These are phyloP conservation scores for Patella pellucida DNA, from an alignment of 2,888 invertebrate genomes.

Conservation along the genomic window DNA sequence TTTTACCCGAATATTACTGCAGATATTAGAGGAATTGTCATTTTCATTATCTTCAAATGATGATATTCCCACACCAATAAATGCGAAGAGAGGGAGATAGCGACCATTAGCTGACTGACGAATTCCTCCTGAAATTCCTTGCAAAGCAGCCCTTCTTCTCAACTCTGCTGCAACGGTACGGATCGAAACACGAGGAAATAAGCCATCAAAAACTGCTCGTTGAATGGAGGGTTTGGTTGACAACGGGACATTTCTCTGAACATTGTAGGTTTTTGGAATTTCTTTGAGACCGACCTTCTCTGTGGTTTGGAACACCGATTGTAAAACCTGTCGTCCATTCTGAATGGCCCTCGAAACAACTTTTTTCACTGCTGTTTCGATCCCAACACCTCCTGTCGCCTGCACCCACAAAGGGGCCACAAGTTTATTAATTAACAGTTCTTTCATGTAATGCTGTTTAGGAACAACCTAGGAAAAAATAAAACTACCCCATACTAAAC, in stretches of 20 bases:
- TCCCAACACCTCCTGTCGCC: slow-evolving; percentile 21
- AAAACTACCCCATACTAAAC: background rate
- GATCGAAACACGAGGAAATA: slow-evolving; percentile 36
- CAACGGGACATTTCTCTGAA: background rate
- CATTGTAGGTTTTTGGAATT: slow-evolving; percentile 13
- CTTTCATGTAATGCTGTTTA: slow-evolving; percentile 13
- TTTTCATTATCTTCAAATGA: slow-evolving; percentile 27
- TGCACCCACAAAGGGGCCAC: slow-evolving; percentile 33
- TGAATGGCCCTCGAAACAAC: slow-evolving; percentile 17
- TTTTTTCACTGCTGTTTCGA: slow-evolving; percentile 5
- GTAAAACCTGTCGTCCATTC: slow-evolving; percentile 23
- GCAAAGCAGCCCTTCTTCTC: slow-evolving; percentile 43
- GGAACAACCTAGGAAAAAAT: background rate
- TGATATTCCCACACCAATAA: slow-evolving; percentile 46
- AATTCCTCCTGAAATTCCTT: slow-evolving; percentile 25
- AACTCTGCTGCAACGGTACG: slow-evolving; percentile 42
- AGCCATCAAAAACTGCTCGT: slow-evolving; percentile 18
- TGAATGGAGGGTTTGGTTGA: slow-evolving; percentile 3
- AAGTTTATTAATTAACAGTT: slow-evolving; percentile 15
- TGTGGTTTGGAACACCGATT: slow-evolving; percentile 21
- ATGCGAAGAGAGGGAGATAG: slow-evolving; percentile 42
- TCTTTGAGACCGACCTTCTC: slow-evolving; percentile 6
- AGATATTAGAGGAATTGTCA: slow-evolving; percentile 25
- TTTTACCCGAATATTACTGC: slow-evolving; percentile 30
- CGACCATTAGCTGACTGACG: slow-evolving; percentile 31